A percentile compares a stretch with the other conserved stretches of the same genome.
These are phyloP conservation scores for Sinonovacula constricta DNA, from an alignment of 1,140 invertebrate species.

Conservation along the genomic window DNA sequence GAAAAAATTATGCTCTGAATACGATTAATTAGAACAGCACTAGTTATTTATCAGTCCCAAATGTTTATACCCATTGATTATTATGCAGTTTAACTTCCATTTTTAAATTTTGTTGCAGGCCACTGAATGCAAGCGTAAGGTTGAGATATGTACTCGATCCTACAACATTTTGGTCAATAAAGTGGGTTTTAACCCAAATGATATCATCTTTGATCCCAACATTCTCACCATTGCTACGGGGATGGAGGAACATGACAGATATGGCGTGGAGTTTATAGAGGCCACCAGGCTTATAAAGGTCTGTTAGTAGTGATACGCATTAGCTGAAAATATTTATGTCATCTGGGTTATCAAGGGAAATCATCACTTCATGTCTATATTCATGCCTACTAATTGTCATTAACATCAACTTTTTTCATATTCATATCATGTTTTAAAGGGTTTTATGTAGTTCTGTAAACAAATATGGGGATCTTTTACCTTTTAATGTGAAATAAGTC, in stretches of 20 bases:
- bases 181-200: slow-evolving; percentile 81
- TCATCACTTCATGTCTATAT: too few species aligned
- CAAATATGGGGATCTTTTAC: too few species aligned
- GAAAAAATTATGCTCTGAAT: too few species aligned
- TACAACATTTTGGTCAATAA: slow-evolving; percentile 81
- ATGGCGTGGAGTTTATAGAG: slow-evolving; percentile 82
- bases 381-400: too few species aligned
- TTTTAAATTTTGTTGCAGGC: slow-evolving; percentile 73
- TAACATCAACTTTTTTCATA: too few species aligned
- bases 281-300: slow-evolving; percentile 81
- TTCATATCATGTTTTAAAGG: too few species aligned
- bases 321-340: too few species aligned
- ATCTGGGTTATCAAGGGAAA: too few species aligned
- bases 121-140: slow-evolving; percentile 80
- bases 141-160: slow-evolving; percentile 81
- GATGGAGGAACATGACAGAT: slow-evolving; percentile 83
- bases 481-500: too few species aligned
- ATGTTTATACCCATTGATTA: background rate
- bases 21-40: too few species aligned
- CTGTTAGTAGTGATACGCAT: too few species aligned
- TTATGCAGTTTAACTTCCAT: background rate
- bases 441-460: too few species aligned
- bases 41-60: background rate
- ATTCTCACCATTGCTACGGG: slow-evolving; percentile 84
- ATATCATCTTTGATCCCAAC: slow-evolving; percentile 85